Evolutionary conservation across 2,113 vertebrate species (phyloP).

Genomic region (Trogon surrucura): DNA sequence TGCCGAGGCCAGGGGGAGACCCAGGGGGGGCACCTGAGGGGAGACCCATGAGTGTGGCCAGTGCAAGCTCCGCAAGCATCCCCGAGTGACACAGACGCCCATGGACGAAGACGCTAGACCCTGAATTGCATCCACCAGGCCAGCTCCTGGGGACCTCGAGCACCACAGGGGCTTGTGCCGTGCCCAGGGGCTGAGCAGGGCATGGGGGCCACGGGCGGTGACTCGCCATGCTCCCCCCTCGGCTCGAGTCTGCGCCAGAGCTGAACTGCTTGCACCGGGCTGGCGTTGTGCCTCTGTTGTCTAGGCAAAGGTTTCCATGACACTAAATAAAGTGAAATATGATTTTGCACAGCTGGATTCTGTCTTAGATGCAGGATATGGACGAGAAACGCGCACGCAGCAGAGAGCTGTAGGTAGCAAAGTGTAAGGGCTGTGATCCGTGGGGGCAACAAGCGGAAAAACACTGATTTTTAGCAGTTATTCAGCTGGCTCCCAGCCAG

Average conservation of each 20-base stretch:
- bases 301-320: constrained; percentile 68
- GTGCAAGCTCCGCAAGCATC: fast-evolving
- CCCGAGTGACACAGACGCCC: fast-evolving
- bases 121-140: fast-evolving
- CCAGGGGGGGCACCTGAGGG: fast-evolving
- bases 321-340: constrained; percentile 54
- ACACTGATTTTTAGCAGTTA: constrained; percentile 21
- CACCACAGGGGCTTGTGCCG: fast-evolving
- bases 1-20: neutral
- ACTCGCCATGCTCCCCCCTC: neutral
- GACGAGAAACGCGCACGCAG: constrained; percentile 41
- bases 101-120: neutral
- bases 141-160: fast-evolving
- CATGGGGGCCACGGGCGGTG: fast-evolving
- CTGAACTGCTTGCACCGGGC: neutral
- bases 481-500: constrained; percentile 6
- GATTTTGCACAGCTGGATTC: constrained; percentile 62
- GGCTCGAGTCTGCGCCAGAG: fast-evolving
- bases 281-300: constrained; percentile 52
- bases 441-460: constrained; percentile 35
- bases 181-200: neutral
- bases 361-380: constrained; percentile 42
- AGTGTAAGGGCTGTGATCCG: constrained; percentile 33
- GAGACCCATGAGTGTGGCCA: neutral
- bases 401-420: constrained; percentile 26